Evolutionary conservation across 2,113 vertebrate genomes (phyloP).

Genomic region (Lophura nycthemera): DNA sequence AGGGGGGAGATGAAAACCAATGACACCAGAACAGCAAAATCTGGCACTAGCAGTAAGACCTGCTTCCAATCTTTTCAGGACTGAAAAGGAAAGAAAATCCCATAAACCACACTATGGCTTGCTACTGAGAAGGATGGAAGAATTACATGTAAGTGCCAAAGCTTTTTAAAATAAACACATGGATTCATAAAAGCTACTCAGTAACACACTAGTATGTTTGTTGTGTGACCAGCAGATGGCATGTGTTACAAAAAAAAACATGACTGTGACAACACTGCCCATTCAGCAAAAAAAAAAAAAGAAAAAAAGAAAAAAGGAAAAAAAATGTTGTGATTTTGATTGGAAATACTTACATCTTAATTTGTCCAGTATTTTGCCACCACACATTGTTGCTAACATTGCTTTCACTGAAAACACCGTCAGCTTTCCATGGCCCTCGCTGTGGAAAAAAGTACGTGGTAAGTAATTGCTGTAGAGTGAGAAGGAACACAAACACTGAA

Average conservation of each 20-base stretch:
- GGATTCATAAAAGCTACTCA: no score
- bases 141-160: not conserved
- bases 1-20: not conserved
- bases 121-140: not conserved
- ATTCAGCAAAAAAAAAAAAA: not conserved
- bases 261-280: not conserved
- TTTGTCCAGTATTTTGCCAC: constrained; percentile 97
- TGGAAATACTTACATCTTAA: constrained; percentile 89
- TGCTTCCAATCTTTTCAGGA: no score
- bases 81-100: not conserved
- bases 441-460: constrained; percentile 66
- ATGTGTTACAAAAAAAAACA: not conserved
- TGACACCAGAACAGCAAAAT: not conserved
- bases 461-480: not conserved
- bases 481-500: rapidly evolving
- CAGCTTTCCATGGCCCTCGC: constrained; percentile 95
- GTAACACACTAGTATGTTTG: rapidly evolving
- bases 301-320: not conserved
- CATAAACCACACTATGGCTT: not conserved
- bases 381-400: constrained; percentile 97
- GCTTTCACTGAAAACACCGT: constrained; percentile 98
- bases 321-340: rapidly evolving
- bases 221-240: not conserved
- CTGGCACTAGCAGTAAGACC: not conserved
- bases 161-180: not conserved